Conservation (phyloP, 1,140 invertebrate genomes). For the Solen grandis region DNA sequence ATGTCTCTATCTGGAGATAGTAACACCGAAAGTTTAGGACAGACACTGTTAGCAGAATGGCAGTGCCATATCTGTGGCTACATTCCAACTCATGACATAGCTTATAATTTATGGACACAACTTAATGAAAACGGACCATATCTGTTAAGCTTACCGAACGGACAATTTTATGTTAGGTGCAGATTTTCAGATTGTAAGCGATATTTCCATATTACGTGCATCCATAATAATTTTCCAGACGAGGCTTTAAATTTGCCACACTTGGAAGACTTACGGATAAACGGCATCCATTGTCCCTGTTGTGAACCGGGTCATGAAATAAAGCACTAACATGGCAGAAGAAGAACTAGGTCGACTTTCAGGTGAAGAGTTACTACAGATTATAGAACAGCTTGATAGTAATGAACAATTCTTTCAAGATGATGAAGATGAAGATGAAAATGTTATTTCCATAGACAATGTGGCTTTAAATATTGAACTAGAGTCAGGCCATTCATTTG, state of each 20-base stretch:
- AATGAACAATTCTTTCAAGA: neutral
- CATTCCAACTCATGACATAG: constrained; percentile 2
- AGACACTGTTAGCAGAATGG: constrained; percentile 3
- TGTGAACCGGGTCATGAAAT: constrained; percentile 37
- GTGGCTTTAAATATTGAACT: neutral
- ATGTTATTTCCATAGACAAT: neutral
- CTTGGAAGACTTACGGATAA: constrained; percentile 20
- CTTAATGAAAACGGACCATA: constrained; percentile 22
- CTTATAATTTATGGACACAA: constrained; percentile 1
- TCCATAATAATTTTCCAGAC: constrained; percentile 33
- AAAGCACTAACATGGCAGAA: neutral
- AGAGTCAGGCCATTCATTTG: neutral
- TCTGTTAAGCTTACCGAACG: constrained; percentile 19
- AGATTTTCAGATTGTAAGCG: constrained; percentile 14
- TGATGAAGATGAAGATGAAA: neutral
- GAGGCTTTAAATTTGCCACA: constrained; percentile 26
- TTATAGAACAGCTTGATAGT: neutral
- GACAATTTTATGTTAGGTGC: constrained; percentile 21
- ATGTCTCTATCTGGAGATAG: constrained; percentile 29
- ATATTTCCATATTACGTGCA: constrained; percentile 28
- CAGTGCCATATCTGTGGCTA: constrained; percentile 15
- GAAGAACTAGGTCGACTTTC: neutral
- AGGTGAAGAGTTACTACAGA: neutral
- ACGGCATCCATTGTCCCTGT: constrained; percentile 26
- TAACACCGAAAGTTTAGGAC: neutral